These are phyloP conservation scores for Gambelia wislizenii DNA, from an alignment of 2,797 vertebrate species.

Conservation along the genomic window DNA sequence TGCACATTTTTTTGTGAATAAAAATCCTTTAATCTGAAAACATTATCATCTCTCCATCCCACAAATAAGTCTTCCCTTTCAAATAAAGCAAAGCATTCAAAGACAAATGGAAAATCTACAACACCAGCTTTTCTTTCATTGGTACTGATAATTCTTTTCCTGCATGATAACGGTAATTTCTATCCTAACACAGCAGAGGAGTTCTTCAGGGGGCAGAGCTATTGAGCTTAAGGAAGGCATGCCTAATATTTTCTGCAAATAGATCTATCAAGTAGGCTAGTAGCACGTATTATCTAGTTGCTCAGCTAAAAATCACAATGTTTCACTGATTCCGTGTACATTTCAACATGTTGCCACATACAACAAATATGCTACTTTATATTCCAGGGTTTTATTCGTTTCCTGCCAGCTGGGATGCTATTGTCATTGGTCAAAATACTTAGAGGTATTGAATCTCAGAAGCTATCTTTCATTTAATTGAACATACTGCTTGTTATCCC, in stretches of 20 bases:
- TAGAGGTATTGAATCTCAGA: neutral
- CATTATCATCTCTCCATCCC: neutral
- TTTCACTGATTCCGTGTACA: neutral
- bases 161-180: neutral
- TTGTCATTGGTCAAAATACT: slow-evolving; percentile 21
- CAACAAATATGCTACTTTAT: slow-evolving; percentile 18
- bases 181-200: neutral
- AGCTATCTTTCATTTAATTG: slow-evolving; percentile 7
- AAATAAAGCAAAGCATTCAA: neutral
- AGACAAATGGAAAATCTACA: neutral
- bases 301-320: neutral
- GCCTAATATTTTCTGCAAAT: slow-evolving; percentile 24
- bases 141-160: neutral
- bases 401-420: slow-evolving; percentile 25
- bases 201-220: neutral
- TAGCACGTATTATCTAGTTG: neutral
- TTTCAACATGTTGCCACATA: slow-evolving; percentile 26
- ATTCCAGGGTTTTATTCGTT: neutral
- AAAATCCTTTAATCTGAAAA: neutral
- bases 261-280: neutral
- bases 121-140: neutral
- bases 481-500: neutral
- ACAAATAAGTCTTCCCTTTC: neutral
- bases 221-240: neutral
- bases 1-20: neutral